These are phyloP conservation scores for Pogoniulus pusillus DNA, from an alignment of 2,797 vertebrate species.

Conservation along the genomic window DNA sequence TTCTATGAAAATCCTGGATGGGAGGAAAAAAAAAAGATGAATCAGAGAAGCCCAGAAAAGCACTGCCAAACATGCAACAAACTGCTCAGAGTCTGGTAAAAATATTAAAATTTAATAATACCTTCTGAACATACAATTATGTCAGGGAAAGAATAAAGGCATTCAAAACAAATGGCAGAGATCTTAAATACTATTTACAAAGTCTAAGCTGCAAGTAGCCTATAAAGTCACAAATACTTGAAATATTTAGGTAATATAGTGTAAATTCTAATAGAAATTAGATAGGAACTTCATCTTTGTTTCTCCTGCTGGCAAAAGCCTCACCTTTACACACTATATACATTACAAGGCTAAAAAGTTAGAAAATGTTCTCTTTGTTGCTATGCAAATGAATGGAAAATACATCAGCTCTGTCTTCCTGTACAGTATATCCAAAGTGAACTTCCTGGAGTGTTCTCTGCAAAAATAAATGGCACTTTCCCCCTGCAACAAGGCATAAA, in stretches of 20 bases:
- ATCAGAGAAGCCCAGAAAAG: neutral
- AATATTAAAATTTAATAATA: slow-evolving; percentile 75
- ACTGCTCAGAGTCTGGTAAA: slow-evolving; percentile 42
- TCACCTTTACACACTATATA: slow-evolving; percentile 67
- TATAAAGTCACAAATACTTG: slow-evolving; percentile 67
- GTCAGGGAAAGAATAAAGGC: slow-evolving; percentile 58
- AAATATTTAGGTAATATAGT: slow-evolving; percentile 51
- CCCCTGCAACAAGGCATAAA: slow-evolving; percentile 70
- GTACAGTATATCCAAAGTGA: slow-evolving; percentile 72
- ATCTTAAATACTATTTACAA: slow-evolving; percentile 59
- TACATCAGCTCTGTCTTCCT: slow-evolving; percentile 72
- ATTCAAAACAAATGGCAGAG: slow-evolving; percentile 52
- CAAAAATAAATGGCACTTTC: slow-evolving; percentile 75
- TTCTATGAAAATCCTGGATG: neutral
- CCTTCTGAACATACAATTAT: slow-evolving; percentile 59
- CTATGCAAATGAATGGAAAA: slow-evolving; percentile 71
- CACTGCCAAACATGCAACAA: neutral
- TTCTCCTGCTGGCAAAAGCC: slow-evolving; percentile 44
- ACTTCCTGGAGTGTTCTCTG: slow-evolving; percentile 53
- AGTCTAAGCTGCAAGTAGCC: slow-evolving; percentile 51
- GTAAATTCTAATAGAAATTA: slow-evolving; percentile 72
- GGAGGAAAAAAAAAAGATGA: neutral
- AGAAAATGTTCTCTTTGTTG: slow-evolving; percentile 70
- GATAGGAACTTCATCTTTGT: slow-evolving; percentile 38
- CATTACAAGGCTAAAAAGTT: slow-evolving; percentile 75